Base-by-base conservation (phyloP, 1,140 invertebrate species). In the Chymomyza costata region DNA sequence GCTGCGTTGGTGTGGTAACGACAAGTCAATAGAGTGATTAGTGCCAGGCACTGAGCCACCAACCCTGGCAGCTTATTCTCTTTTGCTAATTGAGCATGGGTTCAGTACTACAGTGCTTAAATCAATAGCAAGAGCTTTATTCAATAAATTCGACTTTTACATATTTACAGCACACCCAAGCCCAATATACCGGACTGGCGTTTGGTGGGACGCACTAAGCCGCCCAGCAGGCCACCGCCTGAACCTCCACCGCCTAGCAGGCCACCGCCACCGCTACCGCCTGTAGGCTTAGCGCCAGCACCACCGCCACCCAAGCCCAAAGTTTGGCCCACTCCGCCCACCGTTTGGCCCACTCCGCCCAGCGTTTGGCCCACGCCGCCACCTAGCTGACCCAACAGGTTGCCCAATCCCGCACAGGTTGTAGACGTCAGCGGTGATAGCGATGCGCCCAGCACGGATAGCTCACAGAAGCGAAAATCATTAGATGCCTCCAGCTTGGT, bases 381-480 rank as follows among this genome's bases (percentile, higher is more conserved):
- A 19, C 61, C 74, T 40, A 66, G 38, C 13, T 69, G 52, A 2
- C 81, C 52, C 19, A 83, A 18, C 1, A 84, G 5, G 16, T 37
- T 62, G 16, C 73, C 63, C 21, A 85, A 43, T 6, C 60, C 80
- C n/a, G 83, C 60, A 49, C 90, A 91, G 8, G 80, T 65, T 0
- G 85, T 65, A 41, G 87, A 88, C 62, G 86, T 86, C 5, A 90
- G 64, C 47, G 88, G 84, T 40, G 89, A 83, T 1, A 86, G 65
- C 0, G 88, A 68, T 13, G 88, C 90, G 0, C 88, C 86, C 88
- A 90, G 88, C 0, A 91, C 65, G 28, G 86, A 90, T 80, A 92
- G 88, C 80, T 91, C 87, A 55, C 90, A 92, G 65, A 86, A 90
- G 55, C 89, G 86, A 49, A 91, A 91, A 73, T 90, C 86, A 25